phyloP scores from a whole-genome alignment of 2,113 vertebrate genomes.

The Eulemur macaco region DNA sequence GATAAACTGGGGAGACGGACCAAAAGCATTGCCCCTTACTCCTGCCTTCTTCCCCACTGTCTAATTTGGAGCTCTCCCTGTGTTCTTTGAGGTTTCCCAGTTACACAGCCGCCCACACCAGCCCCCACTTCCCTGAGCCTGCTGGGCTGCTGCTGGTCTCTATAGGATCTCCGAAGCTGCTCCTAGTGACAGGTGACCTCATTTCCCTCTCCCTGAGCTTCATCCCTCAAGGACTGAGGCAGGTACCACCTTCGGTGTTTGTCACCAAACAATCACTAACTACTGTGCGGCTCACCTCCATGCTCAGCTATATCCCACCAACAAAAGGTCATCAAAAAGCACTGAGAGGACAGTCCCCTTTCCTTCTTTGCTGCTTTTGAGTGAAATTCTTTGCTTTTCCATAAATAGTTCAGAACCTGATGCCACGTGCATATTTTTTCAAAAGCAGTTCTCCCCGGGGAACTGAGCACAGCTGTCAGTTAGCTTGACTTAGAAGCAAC shows the following conservation, averaged over 20 bases:
- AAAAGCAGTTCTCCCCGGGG: conserved; percentile 43
- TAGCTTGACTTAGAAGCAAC: neutral
- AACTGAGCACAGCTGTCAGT: neutral
- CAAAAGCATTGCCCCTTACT: neutral
- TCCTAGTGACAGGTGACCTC: neutral
- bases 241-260: neutral
- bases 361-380: conserved; percentile 24
- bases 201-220: neutral
- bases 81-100: neutral
- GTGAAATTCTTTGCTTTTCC: conserved; percentile 39
- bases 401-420: conserved; percentile 55
- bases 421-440: conserved; percentile 38
- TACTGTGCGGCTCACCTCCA: neutral
- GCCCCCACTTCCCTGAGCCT: neutral
- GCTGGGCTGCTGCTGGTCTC: neutral
- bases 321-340: neutral
- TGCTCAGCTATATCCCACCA: neutral
- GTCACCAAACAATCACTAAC: neutral
- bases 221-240: too few species aligned
- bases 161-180: neutral
- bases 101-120: neutral
- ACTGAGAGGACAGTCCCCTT: neutral
- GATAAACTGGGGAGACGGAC: neutral
- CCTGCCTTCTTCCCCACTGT: neutral
- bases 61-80: neutral